Percentiles rank a stretch among this genome's conserved stretches.
Evolutionary conservation across 2,888 invertebrate species (phyloP).

Genomic region (Tholera decimalis): DNA sequence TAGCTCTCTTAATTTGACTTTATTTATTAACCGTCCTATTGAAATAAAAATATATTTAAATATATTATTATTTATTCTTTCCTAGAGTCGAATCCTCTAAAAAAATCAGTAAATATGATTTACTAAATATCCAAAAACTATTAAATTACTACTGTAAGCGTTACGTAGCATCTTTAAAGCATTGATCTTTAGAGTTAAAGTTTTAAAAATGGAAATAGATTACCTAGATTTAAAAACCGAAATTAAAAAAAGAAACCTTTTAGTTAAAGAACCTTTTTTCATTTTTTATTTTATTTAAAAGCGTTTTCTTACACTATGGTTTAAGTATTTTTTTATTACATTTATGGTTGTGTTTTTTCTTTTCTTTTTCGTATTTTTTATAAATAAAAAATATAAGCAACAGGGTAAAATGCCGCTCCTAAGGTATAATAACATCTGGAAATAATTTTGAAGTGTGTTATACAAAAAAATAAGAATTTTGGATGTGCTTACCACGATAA

Average conservation of each 20-base stretch:
- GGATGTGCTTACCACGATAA: constrained; percentile 78
- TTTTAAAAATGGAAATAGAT: constrained; percentile 48
- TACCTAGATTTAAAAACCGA: constrained; percentile 36
- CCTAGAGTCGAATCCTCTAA: constrained; percentile 26
- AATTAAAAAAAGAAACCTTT: constrained; percentile 21
- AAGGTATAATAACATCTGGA: constrained; percentile 52
- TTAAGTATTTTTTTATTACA: constrained; percentile 11
- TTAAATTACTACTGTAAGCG: constrained; percentile 58
- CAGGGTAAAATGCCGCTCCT: constrained; percentile 75
- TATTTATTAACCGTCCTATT: too few relatives aligned
- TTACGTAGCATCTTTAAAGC: constrained; percentile 58
- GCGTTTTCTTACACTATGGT: constrained; percentile 20
- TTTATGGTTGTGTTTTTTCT: constrained; percentile 40
- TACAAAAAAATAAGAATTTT: constrained; percentile 73
- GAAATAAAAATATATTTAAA: background rate
- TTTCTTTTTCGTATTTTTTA: constrained; percentile 28
- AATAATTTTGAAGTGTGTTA: constrained; percentile 61
- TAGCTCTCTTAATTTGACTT: background rate
- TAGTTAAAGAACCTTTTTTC: constrained; percentile 33
- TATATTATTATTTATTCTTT: background rate
- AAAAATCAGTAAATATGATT: constrained; percentile 45
- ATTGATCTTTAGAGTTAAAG: constrained; percentile 57
- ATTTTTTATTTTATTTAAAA: constrained; percentile 34
- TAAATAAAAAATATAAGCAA: constrained; percentile 56
- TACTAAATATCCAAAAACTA: constrained; percentile 35